Evolutionary conservation across 2,797 vertebrate genomes (phyloP), one percentile per base, ranked within the genome.

Genomic region (Champsocephalus gunnari): DNA sequence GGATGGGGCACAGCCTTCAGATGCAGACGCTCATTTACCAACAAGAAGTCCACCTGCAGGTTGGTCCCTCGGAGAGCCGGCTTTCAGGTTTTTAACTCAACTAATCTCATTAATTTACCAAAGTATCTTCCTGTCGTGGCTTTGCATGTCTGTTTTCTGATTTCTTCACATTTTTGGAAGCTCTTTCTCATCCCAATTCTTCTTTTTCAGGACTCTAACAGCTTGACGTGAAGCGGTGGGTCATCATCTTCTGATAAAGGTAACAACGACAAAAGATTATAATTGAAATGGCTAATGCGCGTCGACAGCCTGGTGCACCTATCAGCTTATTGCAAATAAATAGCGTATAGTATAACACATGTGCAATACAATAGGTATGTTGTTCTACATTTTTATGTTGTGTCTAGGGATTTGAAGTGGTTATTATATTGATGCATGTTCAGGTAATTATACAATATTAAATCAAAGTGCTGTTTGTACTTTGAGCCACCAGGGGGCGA

Each of bases 401-500:
- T 17, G 10, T 12, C 14, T 63, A 24, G 62, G 2, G 34, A 28
- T 48, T 4, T 2, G 1, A 28, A 12, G 24, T 10, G 3, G 19
- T 1, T 3, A 1, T 4, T 13, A 13, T 47, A 13, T 2, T 34
- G 45, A 45, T 60, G 61, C 9, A 47, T 3, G 5, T 34, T 32
- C 21, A 64, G 13, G 2, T 62, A 3, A 13, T 58, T 43, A 2
- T 2, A 16, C 12, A 34, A 9, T 1, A 19, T 19, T 45, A 4
- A 12, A 3, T 3, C 13, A 48, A 3, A 11, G 8, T 70, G 77
- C 12, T 16, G 1, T 54, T 57, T 3, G 13, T 5, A 3, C 0
- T 3, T 17, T 38, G 0, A 12, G n/a, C 79, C 89, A 78, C 75
- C 13, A 82, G 87, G 58, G 48, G 83, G 87, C 0, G 65, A 0